Conservation (phyloP, 2,113 vertebrate genomes). For the Apeltes quadracus region DNA sequence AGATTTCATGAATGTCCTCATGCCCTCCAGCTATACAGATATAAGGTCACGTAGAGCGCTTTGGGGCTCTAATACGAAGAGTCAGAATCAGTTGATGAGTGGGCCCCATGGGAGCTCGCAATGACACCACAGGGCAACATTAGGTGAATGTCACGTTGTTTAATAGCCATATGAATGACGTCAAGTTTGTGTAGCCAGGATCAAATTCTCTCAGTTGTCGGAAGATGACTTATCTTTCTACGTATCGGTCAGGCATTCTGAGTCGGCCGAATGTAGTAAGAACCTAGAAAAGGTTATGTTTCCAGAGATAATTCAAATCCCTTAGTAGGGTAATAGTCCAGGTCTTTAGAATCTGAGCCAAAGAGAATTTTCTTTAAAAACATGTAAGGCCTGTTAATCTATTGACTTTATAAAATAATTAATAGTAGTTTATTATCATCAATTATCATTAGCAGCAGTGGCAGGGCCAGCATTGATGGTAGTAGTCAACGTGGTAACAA, state of each 20-base stretch:
- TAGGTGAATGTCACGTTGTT: conserved; percentile 5
- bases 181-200: conserved; percentile 6
- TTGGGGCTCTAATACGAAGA: not conserved
- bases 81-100: not conserved
- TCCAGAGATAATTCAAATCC: not conserved
- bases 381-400: too few relatives aligned
- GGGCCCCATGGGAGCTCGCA: not conserved
- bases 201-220: not conserved
- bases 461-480: too few relatives aligned
- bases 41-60: conserved; percentile 1
- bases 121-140: conserved; percentile 9
- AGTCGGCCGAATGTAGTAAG: not conserved
- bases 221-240: not conserved
- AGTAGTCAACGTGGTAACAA: too few relatives aligned
- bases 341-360: not conserved
- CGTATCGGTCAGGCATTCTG: not conserved
- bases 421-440: too few relatives aligned
- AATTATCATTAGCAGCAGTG: too few relatives aligned
- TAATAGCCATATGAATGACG: conserved; percentile 1
- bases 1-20: not conserved
- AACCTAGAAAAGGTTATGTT: not conserved
- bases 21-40: not conserved
- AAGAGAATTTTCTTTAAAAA: not conserved
- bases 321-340: not conserved
- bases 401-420: too few relatives aligned